Conservation (phyloP, 2,797 vertebrate genomes). For the Cryptoblepharus egeriae region DNA sequence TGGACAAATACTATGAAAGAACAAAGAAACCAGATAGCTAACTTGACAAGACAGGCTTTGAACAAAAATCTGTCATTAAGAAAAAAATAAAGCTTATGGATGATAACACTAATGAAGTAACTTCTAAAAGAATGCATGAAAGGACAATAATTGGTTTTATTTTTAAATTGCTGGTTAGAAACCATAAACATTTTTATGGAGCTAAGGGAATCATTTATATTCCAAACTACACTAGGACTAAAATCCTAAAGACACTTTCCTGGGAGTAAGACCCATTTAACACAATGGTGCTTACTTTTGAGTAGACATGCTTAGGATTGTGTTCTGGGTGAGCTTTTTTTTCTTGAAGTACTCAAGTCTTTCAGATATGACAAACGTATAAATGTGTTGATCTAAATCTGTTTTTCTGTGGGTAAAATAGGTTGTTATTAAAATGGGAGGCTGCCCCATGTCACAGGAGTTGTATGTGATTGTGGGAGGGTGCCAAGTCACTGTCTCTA, state of each 20-base stretch:
- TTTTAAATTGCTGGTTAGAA: conserved; percentile 51
- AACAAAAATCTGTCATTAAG: conserved; percentile 21
- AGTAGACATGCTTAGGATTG: no score
- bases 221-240: conserved; percentile 36
- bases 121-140: background rate
- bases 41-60: conserved; percentile 17
- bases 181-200: conserved; percentile 56
- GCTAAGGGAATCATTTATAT: conserved; percentile 51
- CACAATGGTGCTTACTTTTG: no score
- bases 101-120: background rate
- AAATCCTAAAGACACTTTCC: no score
- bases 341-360: conserved; percentile 41
- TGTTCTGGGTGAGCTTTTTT: conserved; percentile 47
- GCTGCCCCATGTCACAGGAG: background rate
- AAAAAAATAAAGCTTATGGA: background rate
- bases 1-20: conserved; percentile 16
- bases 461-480: background rate
- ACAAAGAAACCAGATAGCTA: conserved; percentile 10
- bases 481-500: background rate
- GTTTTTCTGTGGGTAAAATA: conserved; percentile 22
- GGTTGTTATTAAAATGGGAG: conserved; percentile 28
- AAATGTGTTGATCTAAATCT: conserved; percentile 53
- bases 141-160: conserved; percentile 42
- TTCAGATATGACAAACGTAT: conserved; percentile 59
- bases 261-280: no score